Base-by-base conservation (phyloP, 2,113 vertebrate genomes). In the Sapajus apella region DNA sequence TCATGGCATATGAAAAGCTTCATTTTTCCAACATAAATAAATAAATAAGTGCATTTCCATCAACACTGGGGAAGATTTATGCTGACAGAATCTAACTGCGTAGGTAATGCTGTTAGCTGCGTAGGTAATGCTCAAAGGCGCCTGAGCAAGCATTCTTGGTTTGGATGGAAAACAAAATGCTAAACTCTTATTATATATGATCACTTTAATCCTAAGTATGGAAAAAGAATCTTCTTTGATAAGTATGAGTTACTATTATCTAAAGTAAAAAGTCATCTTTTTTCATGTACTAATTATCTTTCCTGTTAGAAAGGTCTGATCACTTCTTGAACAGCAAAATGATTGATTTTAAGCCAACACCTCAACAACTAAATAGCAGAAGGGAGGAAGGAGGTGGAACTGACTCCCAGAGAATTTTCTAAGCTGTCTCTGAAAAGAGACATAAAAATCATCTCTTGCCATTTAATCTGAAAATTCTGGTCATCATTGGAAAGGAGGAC, bases 171-270 rank as follows among this genome's bases (percentile, higher is more conserved):
- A 95, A 84, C 70, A 90, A 95, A 96, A 96, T 96, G 64, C 94
- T 93, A 70, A 89, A 68, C 43, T 90, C 87, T 85, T 73, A 68
- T 96, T 94, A 56, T 68, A 37, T 85, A 56, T 92, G 94, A 92
- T 96, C 94, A 76, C 90, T 96, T 97, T 95, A 93, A 94, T 97
- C 97, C 87, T 87, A 43, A 96, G 83, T 55, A 80, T 1, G 87
- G 96, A 98, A 95, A 97, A 97, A 94, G 97, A 96, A 84, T 37
- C 92, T 95, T 90, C 90, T 96, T 95, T 97, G 94, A 96, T 96
- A 96, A 97, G 95, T 81, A 91, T 97, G 92, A 85, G 87, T 96
- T 97, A 40, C 80, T 47, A 79, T 92, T 93, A 97, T 95, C 94
- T 94, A 93, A 94, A 95, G 87, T 81, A 75, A 95, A 88, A 98